phyloP scores from a whole-genome alignment of 1,140 invertebrate species.

The Leptinotarsa undecemlineata region DNA sequence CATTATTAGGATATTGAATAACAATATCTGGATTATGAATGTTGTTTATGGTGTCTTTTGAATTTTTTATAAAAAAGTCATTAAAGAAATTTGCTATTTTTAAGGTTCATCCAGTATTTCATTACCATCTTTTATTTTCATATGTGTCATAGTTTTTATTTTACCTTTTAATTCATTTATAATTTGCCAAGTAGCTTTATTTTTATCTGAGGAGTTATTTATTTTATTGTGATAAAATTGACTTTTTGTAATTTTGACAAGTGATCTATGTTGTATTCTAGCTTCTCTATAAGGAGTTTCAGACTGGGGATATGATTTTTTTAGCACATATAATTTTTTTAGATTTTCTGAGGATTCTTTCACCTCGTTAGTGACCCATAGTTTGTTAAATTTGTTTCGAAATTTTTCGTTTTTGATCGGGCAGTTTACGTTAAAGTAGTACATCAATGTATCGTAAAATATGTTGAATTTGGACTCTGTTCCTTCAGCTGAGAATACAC shows the following conservation, averaged over 20 bases:
- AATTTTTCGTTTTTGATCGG: neutral
- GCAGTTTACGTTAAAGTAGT: neutral
- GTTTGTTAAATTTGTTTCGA: neutral
- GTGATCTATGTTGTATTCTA: conserved; percentile 1
- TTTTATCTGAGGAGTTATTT: too few relatives aligned
- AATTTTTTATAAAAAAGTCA: neutral
- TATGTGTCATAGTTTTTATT: neutral
- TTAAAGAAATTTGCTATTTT: conserved; percentile 4
- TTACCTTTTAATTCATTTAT: neutral
- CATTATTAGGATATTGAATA: conserved; percentile 12
- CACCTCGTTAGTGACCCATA: neutral
- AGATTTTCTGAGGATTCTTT: neutral
- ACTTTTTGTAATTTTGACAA: conserved; percentile 5
- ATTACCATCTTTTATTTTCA: conserved; percentile 4
- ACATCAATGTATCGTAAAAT: conserved; percentile 4
- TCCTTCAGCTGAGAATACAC: neutral
- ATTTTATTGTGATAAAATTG: conserved; percentile 4
- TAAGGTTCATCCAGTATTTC: conserved; percentile 4
- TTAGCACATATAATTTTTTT: neutral
- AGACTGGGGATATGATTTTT: too few relatives aligned
- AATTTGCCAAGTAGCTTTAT: neutral
- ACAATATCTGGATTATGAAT: neutral
- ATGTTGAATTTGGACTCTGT: neutral
- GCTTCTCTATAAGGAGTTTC: neutral
- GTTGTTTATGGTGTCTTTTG: conserved; percentile 12